phyloP scores from a whole-genome alignment of 2,888 invertebrate genomes.

The Melinaea marsaeus region DNA sequence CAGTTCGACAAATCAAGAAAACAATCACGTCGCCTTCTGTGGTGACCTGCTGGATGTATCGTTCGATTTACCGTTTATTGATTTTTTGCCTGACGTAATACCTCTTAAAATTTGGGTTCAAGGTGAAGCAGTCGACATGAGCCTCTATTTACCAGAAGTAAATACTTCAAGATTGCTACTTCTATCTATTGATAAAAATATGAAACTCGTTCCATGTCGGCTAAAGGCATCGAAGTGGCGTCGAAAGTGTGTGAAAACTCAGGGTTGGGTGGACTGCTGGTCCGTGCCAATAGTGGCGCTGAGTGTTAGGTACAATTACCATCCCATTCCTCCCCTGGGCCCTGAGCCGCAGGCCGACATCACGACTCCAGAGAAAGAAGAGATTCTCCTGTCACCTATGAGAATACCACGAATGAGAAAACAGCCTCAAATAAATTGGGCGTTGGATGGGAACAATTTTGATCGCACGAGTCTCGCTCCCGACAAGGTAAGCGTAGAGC shows the following conservation, averaged over 20 bases:
- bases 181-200: slow-evolving; percentile 90
- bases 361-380: slow-evolving; percentile 96
- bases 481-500: slow-evolving; percentile 93
- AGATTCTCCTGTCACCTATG: slow-evolving; percentile 93
- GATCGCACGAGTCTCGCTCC: slow-evolving; percentile 91
- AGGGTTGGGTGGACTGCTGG: slow-evolving; percentile 98
- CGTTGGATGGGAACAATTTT: slow-evolving; percentile 85
- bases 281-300: slow-evolving; percentile 95
- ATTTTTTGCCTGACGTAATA: slow-evolving; percentile 94
- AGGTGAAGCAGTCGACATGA: slow-evolving; percentile 95
- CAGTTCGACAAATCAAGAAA: slow-evolving; percentile 96
- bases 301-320: slow-evolving; percentile 93
- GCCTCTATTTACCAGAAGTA: slow-evolving; percentile 93
- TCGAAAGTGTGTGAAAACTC: slow-evolving; percentile 82
- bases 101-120: slow-evolving; percentile 95
- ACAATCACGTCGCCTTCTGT: slow-evolving; percentile 95
- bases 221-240: slow-evolving; percentile 84
- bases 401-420: slow-evolving; percentile 89
- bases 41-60: slow-evolving; percentile 96
- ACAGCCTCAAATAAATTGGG: slow-evolving; percentile 83
- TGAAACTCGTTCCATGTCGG: slow-evolving; percentile 86
- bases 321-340: slow-evolving; percentile 93
- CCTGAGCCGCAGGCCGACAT: slow-evolving; percentile 94
- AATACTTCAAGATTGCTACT: slow-evolving; percentile 91
- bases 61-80: slow-evolving; percentile 95